Base-by-base conservation (phyloP, 1,140 invertebrate species). In the Carcinoscorpius rotundicauda region DNA sequence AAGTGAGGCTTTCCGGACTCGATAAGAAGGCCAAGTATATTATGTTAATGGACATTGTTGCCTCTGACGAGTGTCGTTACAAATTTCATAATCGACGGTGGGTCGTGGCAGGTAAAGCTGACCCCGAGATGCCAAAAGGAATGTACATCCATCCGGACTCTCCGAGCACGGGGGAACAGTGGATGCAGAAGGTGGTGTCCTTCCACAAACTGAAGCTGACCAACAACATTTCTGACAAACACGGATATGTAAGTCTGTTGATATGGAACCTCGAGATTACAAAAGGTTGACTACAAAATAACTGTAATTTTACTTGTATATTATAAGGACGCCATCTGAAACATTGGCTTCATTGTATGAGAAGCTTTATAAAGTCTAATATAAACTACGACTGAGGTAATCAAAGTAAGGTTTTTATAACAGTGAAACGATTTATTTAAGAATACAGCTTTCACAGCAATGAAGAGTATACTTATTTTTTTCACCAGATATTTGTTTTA, bases 111-210 rank as follows among this genome's bases (percentile, higher is more conserved):
- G 91, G 90, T 0, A 85, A 86, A 52, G 89, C 90, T 0, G 96
- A 98, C 78, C 96, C 96, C 5, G 95, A 98, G 83, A 98, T 98
- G 94, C 94, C 94, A 67, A 97, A 97, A 81, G 83, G 94, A 79
- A 97, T 98, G 93, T 98, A 98, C 84, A 98, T 98, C 72, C 96
- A 98, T 81, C 95, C 95, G 48, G 96, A 98, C 78, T 96, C 92
- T 49, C 96, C 96, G 3, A 91, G 88, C 65, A 97, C 94, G 29
- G 96, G 96, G 9, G 95, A 98, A 78, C 94, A 98, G 77, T 98
- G 96, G 96, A 98, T 98, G 95, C 94, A 98, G 82, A 98, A 98
- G 82, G 90, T 97, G 63, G 93, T 98, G 70, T 97, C 93, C 75
- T 98, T 98, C 83, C 96, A 98, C 82, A 98, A 98, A 78, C 85